A percentile compares a stretch with the other conserved stretches of the same genome.
These are phyloP conservation scores for Microcebus ravelobensis DNA, from an alignment of 2,113 vertebrate genomes.

Conservation along the genomic window DNA sequence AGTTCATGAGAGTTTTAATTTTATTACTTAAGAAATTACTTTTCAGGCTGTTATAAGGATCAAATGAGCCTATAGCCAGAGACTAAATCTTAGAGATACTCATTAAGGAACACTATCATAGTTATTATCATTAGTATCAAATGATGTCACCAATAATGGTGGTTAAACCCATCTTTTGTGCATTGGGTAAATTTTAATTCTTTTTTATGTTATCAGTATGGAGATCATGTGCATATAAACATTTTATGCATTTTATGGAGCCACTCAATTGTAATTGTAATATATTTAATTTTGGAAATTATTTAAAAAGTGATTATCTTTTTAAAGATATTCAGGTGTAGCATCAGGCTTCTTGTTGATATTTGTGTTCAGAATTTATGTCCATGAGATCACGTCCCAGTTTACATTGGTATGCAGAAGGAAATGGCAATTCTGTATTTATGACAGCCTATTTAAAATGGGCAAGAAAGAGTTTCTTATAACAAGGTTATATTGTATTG, in stretches of 20 bases:
- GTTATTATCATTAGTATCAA: not conserved
- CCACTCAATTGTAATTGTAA: not conserved
- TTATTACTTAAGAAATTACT: not conserved
- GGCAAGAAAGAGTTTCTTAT: slow-evolving; percentile 66
- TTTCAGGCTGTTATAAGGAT: not conserved
- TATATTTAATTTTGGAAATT: not conserved
- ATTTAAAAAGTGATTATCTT: not conserved
- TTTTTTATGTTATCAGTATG: slow-evolving; percentile 11
- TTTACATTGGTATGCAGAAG: slow-evolving; percentile 57
- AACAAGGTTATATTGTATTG: slow-evolving; percentile 78
- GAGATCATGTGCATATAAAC: not conserved
- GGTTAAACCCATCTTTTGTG: not conserved
- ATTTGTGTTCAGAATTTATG: slow-evolving; percentile 29
- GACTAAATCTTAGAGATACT: not conserved
- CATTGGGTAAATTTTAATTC: not conserved
- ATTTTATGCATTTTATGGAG: not conserved
- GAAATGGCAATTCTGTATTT: slow-evolving; percentile 57
- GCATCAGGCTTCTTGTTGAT: slow-evolving; percentile 11
- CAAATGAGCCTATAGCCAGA: not conserved
- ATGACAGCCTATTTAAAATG: slow-evolving; percentile 78
- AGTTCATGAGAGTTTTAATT: not conserved
- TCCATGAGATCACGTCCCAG: not conserved
- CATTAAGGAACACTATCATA: not conserved
- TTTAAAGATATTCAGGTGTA: too few species aligned
- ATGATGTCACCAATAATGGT: not conserved